Evolutionary conservation across 2,888 invertebrate genomes (phyloP).

Genomic region (Trichogramma dendrolimi): DNA sequence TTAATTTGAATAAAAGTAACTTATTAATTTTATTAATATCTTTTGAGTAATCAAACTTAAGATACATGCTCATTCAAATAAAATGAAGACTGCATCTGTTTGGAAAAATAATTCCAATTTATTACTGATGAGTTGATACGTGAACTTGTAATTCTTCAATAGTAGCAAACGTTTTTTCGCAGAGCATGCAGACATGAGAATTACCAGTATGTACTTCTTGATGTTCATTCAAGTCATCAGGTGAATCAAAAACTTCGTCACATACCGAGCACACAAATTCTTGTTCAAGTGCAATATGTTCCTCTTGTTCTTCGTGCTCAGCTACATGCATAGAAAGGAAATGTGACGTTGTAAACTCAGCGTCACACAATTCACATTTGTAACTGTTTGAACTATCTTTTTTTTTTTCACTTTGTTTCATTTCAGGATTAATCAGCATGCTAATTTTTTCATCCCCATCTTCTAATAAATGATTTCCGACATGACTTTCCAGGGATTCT

Average conservation of each 20-base stretch:
- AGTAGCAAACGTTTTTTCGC: conserved; percentile 44
- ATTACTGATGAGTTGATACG: conserved; percentile 44
- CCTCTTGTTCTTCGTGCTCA: conserved; percentile 46
- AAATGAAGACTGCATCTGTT: not conserved
- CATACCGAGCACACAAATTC: conserved; percentile 44
- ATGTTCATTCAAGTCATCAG: conserved; percentile 42
- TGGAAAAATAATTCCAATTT: not conserved
- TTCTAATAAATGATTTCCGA: conserved; percentile 45
- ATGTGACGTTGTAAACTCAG: conserved; percentile 41
- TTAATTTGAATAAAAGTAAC: no score
- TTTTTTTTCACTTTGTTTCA: conserved; percentile 25
- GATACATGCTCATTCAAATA: not conserved
- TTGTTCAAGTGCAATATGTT: conserved; percentile 27
- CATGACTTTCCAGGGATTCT: conserved; percentile 42
- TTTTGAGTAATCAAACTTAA: no score
- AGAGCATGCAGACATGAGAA: conserved; percentile 43
- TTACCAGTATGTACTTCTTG: conserved; percentile 43
- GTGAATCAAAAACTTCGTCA: conserved; percentile 39
- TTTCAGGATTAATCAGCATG: conserved; percentile 37
- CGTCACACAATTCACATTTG: conserved; percentile 40
- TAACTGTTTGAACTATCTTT: conserved; percentile 27
- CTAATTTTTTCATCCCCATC: conserved; percentile 48
- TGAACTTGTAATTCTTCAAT: conserved; percentile 45
- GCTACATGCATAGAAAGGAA: conserved; percentile 46
- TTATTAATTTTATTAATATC: no score